Conservation (phyloP, 2,888 invertebrate species). For the Apamea crenata region DNA sequence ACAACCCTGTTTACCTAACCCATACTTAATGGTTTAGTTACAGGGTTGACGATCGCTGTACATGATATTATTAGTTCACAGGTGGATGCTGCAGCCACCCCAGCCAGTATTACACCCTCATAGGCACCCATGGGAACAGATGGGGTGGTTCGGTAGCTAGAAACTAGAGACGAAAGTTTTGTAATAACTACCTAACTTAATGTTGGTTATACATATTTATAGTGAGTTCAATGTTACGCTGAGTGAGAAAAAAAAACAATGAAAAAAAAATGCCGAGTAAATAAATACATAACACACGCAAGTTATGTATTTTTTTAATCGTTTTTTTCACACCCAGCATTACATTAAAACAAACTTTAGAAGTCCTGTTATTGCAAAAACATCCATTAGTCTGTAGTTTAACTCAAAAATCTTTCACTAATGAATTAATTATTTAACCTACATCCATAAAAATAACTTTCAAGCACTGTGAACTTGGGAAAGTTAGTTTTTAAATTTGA, state of each 20-base stretch:
- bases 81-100: constrained; percentile 52
- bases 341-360: too few relatives aligned
- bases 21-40: constrained; percentile 10
- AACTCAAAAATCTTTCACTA: neutral
- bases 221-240: too few relatives aligned
- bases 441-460: neutral
- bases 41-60: constrained; percentile 52
- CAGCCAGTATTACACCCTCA: constrained; percentile 34
- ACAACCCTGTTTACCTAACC: constrained; percentile 10
- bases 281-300: too few relatives aligned
- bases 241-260: too few relatives aligned
- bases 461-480: neutral
- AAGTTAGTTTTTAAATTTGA: neutral
- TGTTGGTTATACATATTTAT: too few relatives aligned
- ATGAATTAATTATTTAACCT: neutral
- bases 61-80: constrained; percentile 52
- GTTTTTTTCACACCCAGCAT: too few relatives aligned
- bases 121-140: constrained; percentile 45
- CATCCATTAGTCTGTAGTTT: neutral
- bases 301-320: too few relatives aligned
- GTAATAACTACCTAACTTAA: constrained; percentile 16
- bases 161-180: constrained; percentile 18
- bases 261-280: too few relatives aligned
- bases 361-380: neutral
- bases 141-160: constrained; percentile 37